These are phyloP conservation scores for Pollenia griseotomentosa DNA, from an alignment of 2,888 invertebrate species.

Conservation along the genomic window DNA sequence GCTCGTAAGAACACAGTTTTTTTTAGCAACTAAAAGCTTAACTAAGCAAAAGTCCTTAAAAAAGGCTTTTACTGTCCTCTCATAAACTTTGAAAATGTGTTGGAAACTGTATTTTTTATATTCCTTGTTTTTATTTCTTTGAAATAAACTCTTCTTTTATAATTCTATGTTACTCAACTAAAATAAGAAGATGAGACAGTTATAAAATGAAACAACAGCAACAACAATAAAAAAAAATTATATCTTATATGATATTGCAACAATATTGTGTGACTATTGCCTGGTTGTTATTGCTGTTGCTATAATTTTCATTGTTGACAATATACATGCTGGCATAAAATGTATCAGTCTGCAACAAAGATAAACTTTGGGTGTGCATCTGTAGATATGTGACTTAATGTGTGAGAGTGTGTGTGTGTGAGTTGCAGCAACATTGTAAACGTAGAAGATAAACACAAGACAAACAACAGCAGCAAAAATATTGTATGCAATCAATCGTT, in stretches of 20 bases:
- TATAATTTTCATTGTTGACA: slow-evolving; percentile 49
- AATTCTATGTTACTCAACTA: neutral
- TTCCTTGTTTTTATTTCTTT: neutral
- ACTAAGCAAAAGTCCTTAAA: neutral
- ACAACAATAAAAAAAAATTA: slow-evolving; percentile 10
- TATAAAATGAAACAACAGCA: neutral
- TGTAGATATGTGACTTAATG: neutral
- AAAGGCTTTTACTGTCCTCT: neutral
- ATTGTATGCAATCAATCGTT: slow-evolving; percentile 54
- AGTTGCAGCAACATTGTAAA: slow-evolving; percentile 9
- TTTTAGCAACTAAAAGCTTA: neutral
- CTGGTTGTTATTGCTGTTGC: slow-evolving; percentile 32
- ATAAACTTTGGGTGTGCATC: slow-evolving; percentile 26
- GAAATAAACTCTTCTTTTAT: neutral
- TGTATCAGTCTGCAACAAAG: slow-evolving; percentile 21
- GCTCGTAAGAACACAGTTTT: no score
- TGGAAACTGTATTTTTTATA: neutral
- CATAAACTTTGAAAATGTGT: neutral
- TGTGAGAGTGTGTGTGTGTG: neutral
- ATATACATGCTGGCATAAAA: slow-evolving; percentile 41
- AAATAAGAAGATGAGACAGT: slow-evolving; percentile 25
- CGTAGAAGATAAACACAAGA: slow-evolving; percentile 27
- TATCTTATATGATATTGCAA: slow-evolving; percentile 48
- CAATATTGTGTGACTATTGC: slow-evolving; percentile 51
- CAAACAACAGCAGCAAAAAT: slow-evolving; percentile 36